phyloP scores from a whole-genome alignment of 2,113 vertebrate genomes.

The Saguinus imperator region DNA sequence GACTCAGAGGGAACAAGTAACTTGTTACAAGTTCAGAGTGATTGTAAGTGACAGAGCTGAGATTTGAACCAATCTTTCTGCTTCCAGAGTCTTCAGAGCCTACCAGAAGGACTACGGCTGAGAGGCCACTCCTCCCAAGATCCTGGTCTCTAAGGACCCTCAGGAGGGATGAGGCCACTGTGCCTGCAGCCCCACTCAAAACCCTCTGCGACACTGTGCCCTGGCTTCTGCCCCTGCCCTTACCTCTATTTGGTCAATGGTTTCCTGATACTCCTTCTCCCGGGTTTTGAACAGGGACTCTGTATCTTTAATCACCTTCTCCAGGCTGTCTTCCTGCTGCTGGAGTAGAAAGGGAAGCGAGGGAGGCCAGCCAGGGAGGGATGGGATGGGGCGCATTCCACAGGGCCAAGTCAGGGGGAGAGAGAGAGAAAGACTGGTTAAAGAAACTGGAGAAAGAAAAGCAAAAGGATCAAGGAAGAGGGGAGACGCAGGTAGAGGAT shows the following conservation, averaged over 20 bases:
- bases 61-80: neutral
- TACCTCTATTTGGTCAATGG: slow-evolving; percentile 99
- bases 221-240: neutral
- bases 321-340: slow-evolving; percentile 94
- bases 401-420: neutral
- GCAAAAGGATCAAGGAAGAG: neutral
- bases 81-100: neutral
- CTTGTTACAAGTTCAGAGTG: neutral
- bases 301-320: slow-evolving; percentile 97
- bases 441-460: neutral
- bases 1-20: neutral
- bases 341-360: slow-evolving; percentile 64
- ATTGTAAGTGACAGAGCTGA: neutral
- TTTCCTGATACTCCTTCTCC: slow-evolving; percentile 98
- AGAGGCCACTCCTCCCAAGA: neutral
- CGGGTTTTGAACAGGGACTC: slow-evolving; percentile 96
- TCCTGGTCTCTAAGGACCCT: neutral
- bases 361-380: neutral
- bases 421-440: slow-evolving; percentile 55
- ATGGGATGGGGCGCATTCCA: neutral
- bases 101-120: neutral
- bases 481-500: neutral
- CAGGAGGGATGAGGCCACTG: neutral
- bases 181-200: fast-evolving
- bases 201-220: neutral